Percentiles rank a stretch among this genome's conserved stretches.
Evolutionary conservation across 2,888 invertebrate species (phyloP).

Genomic region (Epiperipatus broadwayi): DNA sequence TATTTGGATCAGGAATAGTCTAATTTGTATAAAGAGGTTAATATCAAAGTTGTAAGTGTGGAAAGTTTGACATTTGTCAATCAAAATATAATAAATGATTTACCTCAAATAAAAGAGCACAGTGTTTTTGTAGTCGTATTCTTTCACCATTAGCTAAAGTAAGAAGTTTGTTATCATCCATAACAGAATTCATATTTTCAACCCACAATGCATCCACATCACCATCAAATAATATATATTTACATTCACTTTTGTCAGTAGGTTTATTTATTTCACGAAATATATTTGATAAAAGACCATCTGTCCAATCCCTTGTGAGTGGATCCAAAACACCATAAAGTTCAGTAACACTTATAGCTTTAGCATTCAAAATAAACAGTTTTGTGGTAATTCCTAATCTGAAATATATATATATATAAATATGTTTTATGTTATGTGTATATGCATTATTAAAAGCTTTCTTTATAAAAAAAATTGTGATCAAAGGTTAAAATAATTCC

Average conservation of each 20-base stretch:
- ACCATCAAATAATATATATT: slow-evolving; percentile 75
- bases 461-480: too few relatives aligned
- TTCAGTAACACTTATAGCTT: slow-evolving; percentile 64
- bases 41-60: background rate
- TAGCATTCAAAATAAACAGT: slow-evolving; percentile 39
- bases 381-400: slow-evolving; percentile 56
- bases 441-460: too few relatives aligned
- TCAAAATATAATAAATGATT: too few relatives aligned
- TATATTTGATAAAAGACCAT: slow-evolving; percentile 70
- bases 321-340: slow-evolving; percentile 72
- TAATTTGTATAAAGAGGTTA: too few relatives aligned
- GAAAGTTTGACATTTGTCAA: too few relatives aligned
- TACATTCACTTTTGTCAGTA: slow-evolving; percentile 46
- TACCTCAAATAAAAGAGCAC: slow-evolving; percentile 65
- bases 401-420: too few relatives aligned
- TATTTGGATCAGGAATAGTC: too few relatives aligned
- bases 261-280: slow-evolving; percentile 75
- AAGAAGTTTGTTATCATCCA: slow-evolving; percentile 78
- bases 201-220: slow-evolving; percentile 89
- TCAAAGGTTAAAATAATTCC: too few relatives aligned
- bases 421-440: too few relatives aligned
- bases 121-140: slow-evolving; percentile 57
- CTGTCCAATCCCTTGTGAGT: slow-evolving; percentile 72
- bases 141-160: slow-evolving; percentile 78
- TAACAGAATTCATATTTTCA: slow-evolving; percentile 90